phyloP scores from a whole-genome alignment of 2,113 vertebrate species.

The Cathartes aura region DNA sequence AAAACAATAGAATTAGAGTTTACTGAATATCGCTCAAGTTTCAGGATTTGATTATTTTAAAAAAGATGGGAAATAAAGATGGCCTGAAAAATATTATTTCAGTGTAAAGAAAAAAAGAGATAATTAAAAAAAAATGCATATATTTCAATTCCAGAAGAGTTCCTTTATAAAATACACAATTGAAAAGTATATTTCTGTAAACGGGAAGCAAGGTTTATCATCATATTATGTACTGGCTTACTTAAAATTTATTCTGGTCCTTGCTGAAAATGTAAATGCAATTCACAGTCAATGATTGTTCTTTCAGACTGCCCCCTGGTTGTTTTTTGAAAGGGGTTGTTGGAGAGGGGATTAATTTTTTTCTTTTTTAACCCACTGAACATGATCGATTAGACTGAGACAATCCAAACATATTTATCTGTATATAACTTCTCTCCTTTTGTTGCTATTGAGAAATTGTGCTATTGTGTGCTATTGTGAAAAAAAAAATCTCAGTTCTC shows the following conservation, averaged over 20 bases:
- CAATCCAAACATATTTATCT: neutral
- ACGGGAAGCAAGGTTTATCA: neutral
- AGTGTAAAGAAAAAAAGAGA: neutral
- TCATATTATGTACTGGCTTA: neutral
- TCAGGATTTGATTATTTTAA: neutral
- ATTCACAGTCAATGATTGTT: neutral
- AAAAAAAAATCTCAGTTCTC: neutral
- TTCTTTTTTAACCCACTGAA: neutral
- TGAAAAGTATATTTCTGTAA: neutral
- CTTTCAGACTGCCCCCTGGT: neutral
- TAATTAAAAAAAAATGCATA: neutral
- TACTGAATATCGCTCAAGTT: neutral
- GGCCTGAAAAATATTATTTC: neutral
- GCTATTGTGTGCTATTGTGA: too few species aligned
- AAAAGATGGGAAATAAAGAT: neutral
- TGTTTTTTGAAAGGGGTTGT: neutral
- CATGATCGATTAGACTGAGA: neutral
- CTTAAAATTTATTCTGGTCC: neutral
- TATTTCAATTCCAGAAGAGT: neutral
- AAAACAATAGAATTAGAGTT: neutral
- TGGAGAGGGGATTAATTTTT: neutral
- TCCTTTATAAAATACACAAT: neutral
- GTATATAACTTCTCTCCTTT: neutral
- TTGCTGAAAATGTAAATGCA: neutral
- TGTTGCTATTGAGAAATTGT: neutral